phyloP scores from a whole-genome alignment of 2,797 vertebrate species.

The Chromis chromis region DNA sequence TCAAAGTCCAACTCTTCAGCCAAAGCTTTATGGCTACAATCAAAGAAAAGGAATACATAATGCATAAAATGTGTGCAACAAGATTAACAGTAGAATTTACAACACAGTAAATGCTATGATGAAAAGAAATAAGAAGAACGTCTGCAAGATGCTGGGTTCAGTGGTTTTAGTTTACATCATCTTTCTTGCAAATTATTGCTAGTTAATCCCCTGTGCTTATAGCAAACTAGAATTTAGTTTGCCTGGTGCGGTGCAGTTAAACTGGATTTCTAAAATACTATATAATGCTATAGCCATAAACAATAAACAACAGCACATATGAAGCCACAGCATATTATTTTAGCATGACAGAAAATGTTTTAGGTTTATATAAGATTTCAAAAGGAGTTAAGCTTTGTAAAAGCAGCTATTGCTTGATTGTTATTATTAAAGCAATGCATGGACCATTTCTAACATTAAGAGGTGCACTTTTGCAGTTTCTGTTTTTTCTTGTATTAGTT shows the following conservation, averaged over 20 bases:
- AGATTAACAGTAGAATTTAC: neutral
- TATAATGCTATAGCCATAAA: neutral
- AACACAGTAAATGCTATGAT: neutral
- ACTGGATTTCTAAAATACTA: neutral
- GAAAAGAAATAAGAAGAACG: neutral
- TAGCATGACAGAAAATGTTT: neutral
- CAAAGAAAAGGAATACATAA: slow-evolving; percentile 48
- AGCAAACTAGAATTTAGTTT: slow-evolving; percentile 41
- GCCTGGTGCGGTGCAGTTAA: neutral
- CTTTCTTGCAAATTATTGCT: slow-evolving; percentile 15
- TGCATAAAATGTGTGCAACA: slow-evolving; percentile 1
- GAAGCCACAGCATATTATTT: slow-evolving; percentile 3
- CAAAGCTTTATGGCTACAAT: slow-evolving; percentile 79
- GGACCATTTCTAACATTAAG: slow-evolving; percentile 2
- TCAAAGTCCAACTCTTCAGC: slow-evolving; percentile 81
- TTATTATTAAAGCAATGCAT: slow-evolving; percentile 18
- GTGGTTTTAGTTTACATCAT: neutral
- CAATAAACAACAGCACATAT: neutral
- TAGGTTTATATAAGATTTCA: slow-evolving; percentile 2
- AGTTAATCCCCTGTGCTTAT: slow-evolving; percentile 17
- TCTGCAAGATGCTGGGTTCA: neutral
- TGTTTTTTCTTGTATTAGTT: slow-evolving; percentile 33
- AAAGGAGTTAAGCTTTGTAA: neutral
- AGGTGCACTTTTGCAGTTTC: neutral
- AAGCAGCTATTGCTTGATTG: neutral